Conservation (phyloP, 1,140 invertebrate species). For the Polypedilum vanderplanki region DNA sequence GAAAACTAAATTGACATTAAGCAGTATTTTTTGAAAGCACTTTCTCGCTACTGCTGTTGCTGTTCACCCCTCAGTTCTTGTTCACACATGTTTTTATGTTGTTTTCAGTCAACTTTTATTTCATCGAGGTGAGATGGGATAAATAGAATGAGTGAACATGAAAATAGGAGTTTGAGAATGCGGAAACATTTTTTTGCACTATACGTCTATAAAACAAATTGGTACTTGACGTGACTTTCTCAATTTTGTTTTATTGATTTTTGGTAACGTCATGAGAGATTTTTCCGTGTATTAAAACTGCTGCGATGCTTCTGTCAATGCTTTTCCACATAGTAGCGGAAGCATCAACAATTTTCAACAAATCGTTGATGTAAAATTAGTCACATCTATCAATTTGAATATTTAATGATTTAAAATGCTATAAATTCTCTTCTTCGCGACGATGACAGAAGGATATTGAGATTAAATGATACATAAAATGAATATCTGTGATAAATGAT, state of each 20-base stretch:
- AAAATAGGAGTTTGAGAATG: no score
- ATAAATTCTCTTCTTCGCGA: not conserved
- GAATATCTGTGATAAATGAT: not conserved
- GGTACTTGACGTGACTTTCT: slow-evolving; percentile 9
- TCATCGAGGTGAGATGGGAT: no score
- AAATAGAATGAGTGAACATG: no score
- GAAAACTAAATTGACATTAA: slow-evolving; percentile 8
- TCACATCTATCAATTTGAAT: slow-evolving; percentile 29
- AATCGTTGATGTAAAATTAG: slow-evolving; percentile 22
- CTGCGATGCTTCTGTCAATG: no score
- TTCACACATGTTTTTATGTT: no score
- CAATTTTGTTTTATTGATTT: not conserved
- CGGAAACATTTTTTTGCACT: no score
- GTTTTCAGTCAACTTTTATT: no score
- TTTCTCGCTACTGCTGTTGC: not conserved
- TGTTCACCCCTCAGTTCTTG: no score
- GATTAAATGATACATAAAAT: slow-evolving; percentile 14
- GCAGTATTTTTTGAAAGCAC: slow-evolving; percentile 3
- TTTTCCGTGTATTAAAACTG: not conserved
- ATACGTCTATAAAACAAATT: not conserved
- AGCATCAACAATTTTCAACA: slow-evolving; percentile 18
- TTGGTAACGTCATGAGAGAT: slow-evolving; percentile 10
- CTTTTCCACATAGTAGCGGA: not conserved
- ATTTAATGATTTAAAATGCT: slow-evolving; percentile 25
- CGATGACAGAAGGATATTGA: not conserved